These are phyloP conservation scores for Lamellibrachia luymesi DNA, from an alignment of 1,140 invertebrate genomes.

Conservation along the genomic window DNA sequence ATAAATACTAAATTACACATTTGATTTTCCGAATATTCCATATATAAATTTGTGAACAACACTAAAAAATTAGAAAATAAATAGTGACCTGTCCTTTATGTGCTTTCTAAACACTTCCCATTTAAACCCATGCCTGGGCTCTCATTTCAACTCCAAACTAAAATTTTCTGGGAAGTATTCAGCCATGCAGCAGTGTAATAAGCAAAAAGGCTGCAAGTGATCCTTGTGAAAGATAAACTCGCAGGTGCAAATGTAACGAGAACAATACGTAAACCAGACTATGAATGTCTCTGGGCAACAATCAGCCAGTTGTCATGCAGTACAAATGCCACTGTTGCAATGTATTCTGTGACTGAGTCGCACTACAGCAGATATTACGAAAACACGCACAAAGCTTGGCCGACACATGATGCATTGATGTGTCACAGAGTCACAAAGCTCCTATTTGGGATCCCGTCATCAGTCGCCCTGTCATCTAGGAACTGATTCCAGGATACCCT, in stretches of 20 bases:
- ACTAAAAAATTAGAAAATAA: no score
- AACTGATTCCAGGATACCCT: neutral
- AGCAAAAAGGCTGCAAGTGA: neutral
- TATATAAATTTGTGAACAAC: no score
- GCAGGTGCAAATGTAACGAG: neutral
- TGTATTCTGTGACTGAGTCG: neutral
- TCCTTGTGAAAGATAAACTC: neutral
- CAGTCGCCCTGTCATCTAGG: neutral
- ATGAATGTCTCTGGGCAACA: neutral
- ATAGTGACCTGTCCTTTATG: no score
- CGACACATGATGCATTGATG: neutral
- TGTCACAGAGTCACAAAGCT: neutral
- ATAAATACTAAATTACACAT: no score
- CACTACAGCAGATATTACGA: neutral
- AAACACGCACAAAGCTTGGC: neutral
- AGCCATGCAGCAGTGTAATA: neutral
- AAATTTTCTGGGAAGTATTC: neutral
- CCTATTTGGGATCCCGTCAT: neutral
- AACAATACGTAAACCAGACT: neutral
- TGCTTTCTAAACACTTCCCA: no score
- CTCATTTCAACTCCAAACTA: neutral
- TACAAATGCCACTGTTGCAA: neutral
- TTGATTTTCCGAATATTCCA: no score
- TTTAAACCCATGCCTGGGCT: no score
- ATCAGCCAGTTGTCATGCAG: no score